Evolutionary conservation across 2,797 vertebrate species (phyloP).

Genomic region (Platyrinchus mystaceus): DNA sequence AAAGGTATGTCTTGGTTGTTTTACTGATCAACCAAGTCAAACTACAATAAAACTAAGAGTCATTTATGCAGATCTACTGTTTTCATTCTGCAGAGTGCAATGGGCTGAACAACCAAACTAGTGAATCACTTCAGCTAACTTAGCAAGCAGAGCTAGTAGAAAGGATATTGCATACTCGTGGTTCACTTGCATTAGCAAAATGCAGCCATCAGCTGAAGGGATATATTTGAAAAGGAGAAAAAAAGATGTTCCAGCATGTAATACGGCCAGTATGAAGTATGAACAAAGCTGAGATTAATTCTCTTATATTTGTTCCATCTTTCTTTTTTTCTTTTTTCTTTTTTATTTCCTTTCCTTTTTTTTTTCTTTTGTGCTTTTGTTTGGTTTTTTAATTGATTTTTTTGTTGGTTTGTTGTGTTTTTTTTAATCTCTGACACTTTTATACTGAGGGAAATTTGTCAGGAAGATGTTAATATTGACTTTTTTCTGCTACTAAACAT

Average conservation of each 20-base stretch:
- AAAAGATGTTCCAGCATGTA: not conserved
- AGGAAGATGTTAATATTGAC: not conserved
- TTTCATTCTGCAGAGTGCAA: not conserved
- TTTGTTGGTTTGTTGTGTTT: no score
- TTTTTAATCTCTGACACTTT: not conserved
- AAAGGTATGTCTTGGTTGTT: not conserved
- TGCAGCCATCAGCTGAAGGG: not conserved
- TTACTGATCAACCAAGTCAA: not conserved
- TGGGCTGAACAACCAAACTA: not conserved
- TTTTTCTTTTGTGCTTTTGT: not conserved
- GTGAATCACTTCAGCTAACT: not conserved
- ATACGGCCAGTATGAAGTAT: not conserved
- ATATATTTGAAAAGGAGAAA: not conserved
- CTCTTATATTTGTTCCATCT: rapidly evolving
- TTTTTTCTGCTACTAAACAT: not conserved
- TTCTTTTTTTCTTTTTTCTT: not conserved
- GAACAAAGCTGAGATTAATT: not conserved
- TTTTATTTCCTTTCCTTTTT: not conserved
- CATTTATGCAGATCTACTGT: not conserved
- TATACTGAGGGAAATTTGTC: not conserved
- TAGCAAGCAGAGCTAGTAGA: not conserved
- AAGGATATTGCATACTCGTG: not conserved
- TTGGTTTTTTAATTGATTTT: not conserved
- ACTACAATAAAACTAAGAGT: not conserved
- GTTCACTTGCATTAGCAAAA: not conserved